Percentiles rank a stretch among this genome's conserved stretches.
These are phyloP conservation scores for Acipenser ruthenus DNA, from an alignment of 2,797 vertebrate genomes.

Conservation along the genomic window DNA sequence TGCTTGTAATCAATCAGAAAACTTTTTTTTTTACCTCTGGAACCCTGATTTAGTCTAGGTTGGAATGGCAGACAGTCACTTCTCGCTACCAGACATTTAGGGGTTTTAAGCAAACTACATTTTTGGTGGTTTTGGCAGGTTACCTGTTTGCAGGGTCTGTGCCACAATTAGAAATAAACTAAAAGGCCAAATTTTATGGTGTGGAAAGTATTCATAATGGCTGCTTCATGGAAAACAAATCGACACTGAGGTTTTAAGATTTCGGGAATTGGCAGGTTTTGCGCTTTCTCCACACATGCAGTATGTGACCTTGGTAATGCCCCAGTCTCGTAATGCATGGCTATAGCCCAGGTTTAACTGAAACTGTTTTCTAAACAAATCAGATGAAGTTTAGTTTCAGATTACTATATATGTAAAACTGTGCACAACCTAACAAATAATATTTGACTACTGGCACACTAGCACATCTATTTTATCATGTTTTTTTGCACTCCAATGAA, in stretches of 20 bases:
- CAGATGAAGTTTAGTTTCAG: constrained; percentile 1
- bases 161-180: constrained; percentile 37
- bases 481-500: not conserved
- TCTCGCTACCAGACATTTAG: not conserved
- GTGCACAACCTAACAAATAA: not conserved
- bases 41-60: not conserved
- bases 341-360: too few relatives aligned
- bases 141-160: constrained; percentile 36
- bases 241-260: too few relatives aligned
- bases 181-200: constrained; percentile 18
- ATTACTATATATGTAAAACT: constrained; percentile 3
- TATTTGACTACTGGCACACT: not conserved
- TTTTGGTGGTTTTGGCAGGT: constrained; percentile 36
- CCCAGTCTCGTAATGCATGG: too few relatives aligned
- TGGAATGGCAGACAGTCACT: not conserved
- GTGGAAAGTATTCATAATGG: constrained; percentile 31
- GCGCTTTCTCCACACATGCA: too few relatives aligned
- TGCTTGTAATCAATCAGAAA: not conserved
- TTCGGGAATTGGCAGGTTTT: too few relatives aligned
- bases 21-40: not conserved
- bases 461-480: not conserved
- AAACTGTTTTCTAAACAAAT: constrained; percentile 20
- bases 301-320: too few relatives aligned
- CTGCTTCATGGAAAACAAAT: too few relatives aligned
- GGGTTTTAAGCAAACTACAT: constrained; percentile 5